A percentile compares a stretch with the other conserved stretches of the same genome.
phyloP scores from a whole-genome alignment of 2,113 vertebrate species.

The Arvicanthis niloticus region DNA sequence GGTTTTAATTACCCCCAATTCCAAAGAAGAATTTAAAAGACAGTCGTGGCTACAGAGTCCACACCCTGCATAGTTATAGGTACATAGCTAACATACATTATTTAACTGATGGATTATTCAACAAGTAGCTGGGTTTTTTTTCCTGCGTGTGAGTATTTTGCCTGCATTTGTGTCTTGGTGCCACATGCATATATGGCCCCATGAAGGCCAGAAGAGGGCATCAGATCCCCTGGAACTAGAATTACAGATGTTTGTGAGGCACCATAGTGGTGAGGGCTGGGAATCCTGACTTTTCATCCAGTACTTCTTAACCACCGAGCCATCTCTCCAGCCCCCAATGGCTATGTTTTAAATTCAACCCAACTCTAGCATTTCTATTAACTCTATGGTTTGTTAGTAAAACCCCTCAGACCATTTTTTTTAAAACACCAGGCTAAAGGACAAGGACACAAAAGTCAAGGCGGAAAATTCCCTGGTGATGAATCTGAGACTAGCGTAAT shows the following conservation, averaged over 20 bases:
- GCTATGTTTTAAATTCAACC: constrained; percentile 43
- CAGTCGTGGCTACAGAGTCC: background rate
- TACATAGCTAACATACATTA: background rate
- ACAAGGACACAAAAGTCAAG: constrained; percentile 59
- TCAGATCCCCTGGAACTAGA: background rate
- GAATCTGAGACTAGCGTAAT: background rate
- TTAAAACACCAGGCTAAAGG: constrained; percentile 16
- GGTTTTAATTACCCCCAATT: background rate
- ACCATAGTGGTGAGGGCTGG: background rate
- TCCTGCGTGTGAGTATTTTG: background rate
- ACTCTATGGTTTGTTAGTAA: background rate
- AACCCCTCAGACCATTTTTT: background rate
- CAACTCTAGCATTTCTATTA: constrained; percentile 3
- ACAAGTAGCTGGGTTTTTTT: background rate
- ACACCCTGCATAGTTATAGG: background rate
- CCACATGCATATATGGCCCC: background rate
- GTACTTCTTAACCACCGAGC: background rate
- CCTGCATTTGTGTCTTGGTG: background rate
- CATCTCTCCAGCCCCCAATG: background rate
- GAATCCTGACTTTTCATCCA: background rate
- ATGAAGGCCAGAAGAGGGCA: background rate
- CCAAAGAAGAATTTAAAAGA: constrained; percentile 27
- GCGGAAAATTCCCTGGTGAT: constrained; percentile 33
- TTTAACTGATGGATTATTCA: background rate
- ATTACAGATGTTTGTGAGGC: background rate